Conservation (phyloP, 92 coral and sea anemone genomes). For the Hydrozoanthus gracilis region DNA sequence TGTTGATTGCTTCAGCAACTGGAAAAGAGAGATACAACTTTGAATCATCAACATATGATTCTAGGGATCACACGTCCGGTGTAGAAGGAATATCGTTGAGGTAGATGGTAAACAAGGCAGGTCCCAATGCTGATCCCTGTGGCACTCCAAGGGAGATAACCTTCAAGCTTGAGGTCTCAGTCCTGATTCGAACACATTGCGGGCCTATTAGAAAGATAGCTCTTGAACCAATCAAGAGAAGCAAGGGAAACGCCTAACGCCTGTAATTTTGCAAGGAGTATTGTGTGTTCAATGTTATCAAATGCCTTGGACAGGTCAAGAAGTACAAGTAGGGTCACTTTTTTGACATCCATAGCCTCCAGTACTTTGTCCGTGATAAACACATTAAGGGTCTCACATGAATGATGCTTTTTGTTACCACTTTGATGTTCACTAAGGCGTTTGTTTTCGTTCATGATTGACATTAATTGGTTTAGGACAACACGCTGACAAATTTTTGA, state of each 20-base stretch:
- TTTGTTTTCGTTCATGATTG: neutral
- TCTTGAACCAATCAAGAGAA: conserved; percentile 46
- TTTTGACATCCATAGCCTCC: conserved; percentile 60
- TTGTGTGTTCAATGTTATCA: conserved; percentile 51
- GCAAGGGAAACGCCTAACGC: conserved; percentile 52
- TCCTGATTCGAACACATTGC: conserved; percentile 30
- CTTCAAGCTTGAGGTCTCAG: conserved; percentile 42
- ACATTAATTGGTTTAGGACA: neutral
- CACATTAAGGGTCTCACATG: conserved; percentile 41
- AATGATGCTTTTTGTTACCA: neutral
- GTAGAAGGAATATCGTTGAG: conserved; percentile 22
- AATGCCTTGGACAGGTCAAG: conserved; percentile 54
- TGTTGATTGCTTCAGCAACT: conserved; percentile 24
- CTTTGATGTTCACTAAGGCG: conserved; percentile 20
- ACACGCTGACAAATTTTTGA: conserved; percentile 3
- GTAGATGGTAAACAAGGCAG: conserved; percentile 50
- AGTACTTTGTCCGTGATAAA: conserved; percentile 43
- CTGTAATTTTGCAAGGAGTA: conserved; percentile 43
- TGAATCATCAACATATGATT: conserved; percentile 33
- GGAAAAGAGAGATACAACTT: conserved; percentile 50
- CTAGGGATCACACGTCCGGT: conserved; percentile 12
- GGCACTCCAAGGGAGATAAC: conserved; percentile 43
- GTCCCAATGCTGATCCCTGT: conserved; percentile 56
- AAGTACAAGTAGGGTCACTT: conserved; percentile 49
- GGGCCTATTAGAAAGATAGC: conserved; percentile 45